Conservation (phyloP, 2,888 invertebrate species). For the Esperia sulphurella region DNA sequence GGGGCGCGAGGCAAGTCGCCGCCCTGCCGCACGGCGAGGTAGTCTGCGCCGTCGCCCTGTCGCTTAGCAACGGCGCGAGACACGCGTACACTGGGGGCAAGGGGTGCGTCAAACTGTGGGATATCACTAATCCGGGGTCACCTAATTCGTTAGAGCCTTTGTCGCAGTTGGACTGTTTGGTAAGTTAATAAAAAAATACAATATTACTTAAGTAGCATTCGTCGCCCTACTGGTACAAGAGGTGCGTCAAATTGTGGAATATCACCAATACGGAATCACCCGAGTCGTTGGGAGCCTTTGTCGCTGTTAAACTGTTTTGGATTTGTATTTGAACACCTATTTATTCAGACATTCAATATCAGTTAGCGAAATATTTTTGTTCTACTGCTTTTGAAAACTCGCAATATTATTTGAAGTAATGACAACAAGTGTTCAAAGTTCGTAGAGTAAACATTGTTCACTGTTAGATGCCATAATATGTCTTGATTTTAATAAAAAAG, state of each 20-base stretch:
- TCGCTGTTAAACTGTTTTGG: slow-evolving; percentile 94
- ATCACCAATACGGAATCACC: slow-evolving; percentile 24
- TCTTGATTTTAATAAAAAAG: too few relatives aligned
- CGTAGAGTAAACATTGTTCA: too few relatives aligned
- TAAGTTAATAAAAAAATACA: too few relatives aligned
- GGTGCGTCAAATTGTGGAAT: slow-evolving; percentile 71
- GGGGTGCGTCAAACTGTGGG: slow-evolving; percentile 98
- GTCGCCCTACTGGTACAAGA: slow-evolving; percentile 98
- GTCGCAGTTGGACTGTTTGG: slow-evolving; percentile 93
- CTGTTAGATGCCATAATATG: too few relatives aligned
- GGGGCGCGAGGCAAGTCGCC: slow-evolving; percentile 93
- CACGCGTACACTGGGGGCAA: slow-evolving; percentile 99
- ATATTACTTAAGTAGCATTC: too few relatives aligned
- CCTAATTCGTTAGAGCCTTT: slow-evolving; percentile 93
- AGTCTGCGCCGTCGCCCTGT: slow-evolving; percentile 97
- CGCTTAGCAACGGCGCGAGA: slow-evolving; percentile 84
- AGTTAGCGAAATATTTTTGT: too few relatives aligned
- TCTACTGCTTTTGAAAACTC: too few relatives aligned
- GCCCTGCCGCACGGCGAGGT: slow-evolving; percentile 96
- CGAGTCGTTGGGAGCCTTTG: slow-evolving; percentile 92
- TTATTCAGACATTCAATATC: too few relatives aligned
- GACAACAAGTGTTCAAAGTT: too few relatives aligned
- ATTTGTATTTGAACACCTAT: too few relatives aligned
- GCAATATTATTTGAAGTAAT: too few relatives aligned
- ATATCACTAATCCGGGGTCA: slow-evolving; percentile 92